Evolutionary conservation across 2,888 invertebrate species (phyloP), one percentile per base, ranked within the genome.

Genomic region (Ethmia dodecea): DNA sequence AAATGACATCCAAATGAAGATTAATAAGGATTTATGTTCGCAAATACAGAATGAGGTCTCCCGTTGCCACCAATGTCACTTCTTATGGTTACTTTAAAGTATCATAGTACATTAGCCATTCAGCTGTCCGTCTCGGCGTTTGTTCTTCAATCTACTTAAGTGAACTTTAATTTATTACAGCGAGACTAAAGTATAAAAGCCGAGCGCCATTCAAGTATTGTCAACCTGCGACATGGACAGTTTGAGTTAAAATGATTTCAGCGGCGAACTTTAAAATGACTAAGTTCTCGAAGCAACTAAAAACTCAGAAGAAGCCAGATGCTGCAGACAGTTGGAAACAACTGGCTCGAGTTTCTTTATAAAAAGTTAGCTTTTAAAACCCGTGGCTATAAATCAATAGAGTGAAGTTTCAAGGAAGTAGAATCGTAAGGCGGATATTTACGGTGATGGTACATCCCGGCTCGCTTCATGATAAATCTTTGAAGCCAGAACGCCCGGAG

Each of bases 311-410:
- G 77, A 68, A 70, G 60, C 77, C 83, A 83, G 81, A 83, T 84
- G 83, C 67, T 72, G 65, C 72, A 68, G 75, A 78, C 83, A 81
- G 80, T 83, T 81, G 71, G 71, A 61, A 83, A 83, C 83, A 83
- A 83, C 75, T 75, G 78, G 74, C 57, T 58, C 54, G 60, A 66
- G 71, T 72, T 68, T 72, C 67, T 77, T 69, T 74, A 73, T 74
- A 81, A 83, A 83, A 83, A 81, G 76, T 78, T 75, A 63, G 72
- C 77, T 78, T 79, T 80, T 79, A 79, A 80, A 81, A 73, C 73
- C 59, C 48, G 56, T 49, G 47, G 70, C 68, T 64, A 74, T 83
- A 81, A 83, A 83, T 84, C 83, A 83, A 84, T 81, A 75, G 74
- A 62, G 62, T 61, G 59, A 59, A 76, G 71, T 73, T 68, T 66